Percentiles rank a stretch among this genome's conserved stretches.
phyloP scores from a whole-genome alignment of 2,113 vertebrate genomes.

The Synodontis membranacea region DNA sequence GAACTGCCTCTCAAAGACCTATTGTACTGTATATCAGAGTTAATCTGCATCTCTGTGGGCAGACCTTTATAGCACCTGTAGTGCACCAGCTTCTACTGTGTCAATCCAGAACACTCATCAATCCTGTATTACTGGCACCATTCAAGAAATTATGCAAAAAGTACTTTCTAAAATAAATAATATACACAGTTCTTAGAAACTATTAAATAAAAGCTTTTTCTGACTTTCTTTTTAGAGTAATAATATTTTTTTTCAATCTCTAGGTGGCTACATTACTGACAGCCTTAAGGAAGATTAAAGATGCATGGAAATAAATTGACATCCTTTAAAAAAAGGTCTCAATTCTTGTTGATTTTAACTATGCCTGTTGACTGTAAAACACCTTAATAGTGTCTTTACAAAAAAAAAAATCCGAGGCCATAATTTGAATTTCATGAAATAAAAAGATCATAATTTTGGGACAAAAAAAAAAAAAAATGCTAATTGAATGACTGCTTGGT shows the following conservation, averaged over 20 bases:
- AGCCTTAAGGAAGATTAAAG: neutral
- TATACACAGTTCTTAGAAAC: neutral
- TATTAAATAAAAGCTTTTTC: neutral
- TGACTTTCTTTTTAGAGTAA: neutral
- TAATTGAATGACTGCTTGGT: neutral
- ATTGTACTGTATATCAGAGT: neutral
- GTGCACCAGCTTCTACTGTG: neutral
- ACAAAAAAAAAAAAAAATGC: neutral
- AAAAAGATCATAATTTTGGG: neutral
- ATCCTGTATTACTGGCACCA: neutral
- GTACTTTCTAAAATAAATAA: neutral
- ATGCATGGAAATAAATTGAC: neutral
- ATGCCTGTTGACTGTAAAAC: neutral
- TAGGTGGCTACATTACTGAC: neutral
- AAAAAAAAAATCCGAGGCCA: too few relatives aligned
- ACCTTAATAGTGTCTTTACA: neutral
- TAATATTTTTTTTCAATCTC: neutral
- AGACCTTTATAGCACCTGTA: neutral
- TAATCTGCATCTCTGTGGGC: neutral
- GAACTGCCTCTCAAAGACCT: neutral
- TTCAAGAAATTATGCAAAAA: neutral
- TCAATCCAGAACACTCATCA: neutral
- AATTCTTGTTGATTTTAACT: too few relatives aligned
- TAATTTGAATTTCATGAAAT: neutral
- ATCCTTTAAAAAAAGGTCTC: neutral